Evolutionary conservation across 2,113 vertebrate species (phyloP).

Genomic region (Rhipidura dahli): DNA sequence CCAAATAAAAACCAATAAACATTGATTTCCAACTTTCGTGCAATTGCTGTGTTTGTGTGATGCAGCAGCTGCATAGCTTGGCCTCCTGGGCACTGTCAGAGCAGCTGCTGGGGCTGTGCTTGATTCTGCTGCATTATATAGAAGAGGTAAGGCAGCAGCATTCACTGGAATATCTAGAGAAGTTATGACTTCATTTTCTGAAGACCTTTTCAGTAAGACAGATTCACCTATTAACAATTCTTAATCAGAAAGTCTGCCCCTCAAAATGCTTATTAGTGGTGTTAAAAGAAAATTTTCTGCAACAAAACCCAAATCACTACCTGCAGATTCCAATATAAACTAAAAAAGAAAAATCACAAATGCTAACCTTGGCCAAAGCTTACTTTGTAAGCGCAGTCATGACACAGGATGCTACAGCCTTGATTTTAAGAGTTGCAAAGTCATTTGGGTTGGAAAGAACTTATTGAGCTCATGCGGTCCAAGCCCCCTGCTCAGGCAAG

Average conservation of each 20-base stretch:
- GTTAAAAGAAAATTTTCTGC: not conserved
- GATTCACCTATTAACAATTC: fast-evolving
- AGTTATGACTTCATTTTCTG: not conserved
- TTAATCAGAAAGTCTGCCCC: not conserved
- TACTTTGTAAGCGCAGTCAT: not conserved
- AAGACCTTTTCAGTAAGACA: not conserved
- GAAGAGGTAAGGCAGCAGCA: not conserved
- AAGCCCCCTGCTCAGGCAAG: not conserved
- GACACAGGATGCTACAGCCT: not conserved
- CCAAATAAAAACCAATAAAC: not conserved
- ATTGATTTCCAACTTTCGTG: not conserved
- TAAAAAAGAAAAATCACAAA: not conserved
- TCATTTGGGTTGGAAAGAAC: not conserved
- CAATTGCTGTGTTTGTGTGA: not conserved
- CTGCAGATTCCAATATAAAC: not conserved
- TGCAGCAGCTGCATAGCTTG: not conserved
- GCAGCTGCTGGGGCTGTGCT: not conserved
- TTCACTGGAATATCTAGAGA: not conserved
- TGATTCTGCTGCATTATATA: not conserved
- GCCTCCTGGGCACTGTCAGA: not conserved
- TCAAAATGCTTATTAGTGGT: not conserved
- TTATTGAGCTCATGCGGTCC: not conserved
- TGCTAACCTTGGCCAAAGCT: not conserved
- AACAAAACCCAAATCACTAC: not conserved
- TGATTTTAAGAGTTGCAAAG: not conserved